Evolutionary conservation across 2,113 vertebrate genomes (phyloP).

Genomic region (Ornithorhynchus anatinus): DNA sequence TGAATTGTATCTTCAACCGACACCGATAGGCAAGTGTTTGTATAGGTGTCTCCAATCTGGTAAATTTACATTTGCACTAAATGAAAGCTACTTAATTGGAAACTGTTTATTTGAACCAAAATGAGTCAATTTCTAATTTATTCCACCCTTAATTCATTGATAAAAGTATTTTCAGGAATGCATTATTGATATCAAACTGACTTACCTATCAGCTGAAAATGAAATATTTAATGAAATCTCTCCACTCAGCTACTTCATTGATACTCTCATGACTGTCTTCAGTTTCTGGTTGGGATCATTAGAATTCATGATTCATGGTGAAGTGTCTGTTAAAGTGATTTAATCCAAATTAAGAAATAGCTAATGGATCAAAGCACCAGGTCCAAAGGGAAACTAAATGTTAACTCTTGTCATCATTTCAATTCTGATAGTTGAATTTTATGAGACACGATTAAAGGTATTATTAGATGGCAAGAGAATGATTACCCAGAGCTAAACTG

Average conservation of each 20-base stretch:
- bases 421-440: neutral
- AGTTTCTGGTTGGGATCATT: neutral
- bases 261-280: neutral
- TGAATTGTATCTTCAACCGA: no score
- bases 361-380: neutral
- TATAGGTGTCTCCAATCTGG: no score
- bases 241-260: neutral
- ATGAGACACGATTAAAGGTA: neutral
- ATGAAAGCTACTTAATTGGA: no score
- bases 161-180: no score
- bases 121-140: no score
- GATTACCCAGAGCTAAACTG: neutral
- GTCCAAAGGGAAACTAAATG: neutral
- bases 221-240: neutral
- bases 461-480: neutral
- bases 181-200: no score
- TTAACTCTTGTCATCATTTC: neutral
- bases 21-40: no score
- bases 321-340: neutral
- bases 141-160: no score
- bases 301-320: neutral
- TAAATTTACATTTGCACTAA: no score
- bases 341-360: neutral
- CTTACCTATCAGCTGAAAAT: neutral
- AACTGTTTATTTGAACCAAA: no score